phyloP scores from a whole-genome alignment of 2,113 vertebrate genomes.

The Lepisosteus oculatus region DNA sequence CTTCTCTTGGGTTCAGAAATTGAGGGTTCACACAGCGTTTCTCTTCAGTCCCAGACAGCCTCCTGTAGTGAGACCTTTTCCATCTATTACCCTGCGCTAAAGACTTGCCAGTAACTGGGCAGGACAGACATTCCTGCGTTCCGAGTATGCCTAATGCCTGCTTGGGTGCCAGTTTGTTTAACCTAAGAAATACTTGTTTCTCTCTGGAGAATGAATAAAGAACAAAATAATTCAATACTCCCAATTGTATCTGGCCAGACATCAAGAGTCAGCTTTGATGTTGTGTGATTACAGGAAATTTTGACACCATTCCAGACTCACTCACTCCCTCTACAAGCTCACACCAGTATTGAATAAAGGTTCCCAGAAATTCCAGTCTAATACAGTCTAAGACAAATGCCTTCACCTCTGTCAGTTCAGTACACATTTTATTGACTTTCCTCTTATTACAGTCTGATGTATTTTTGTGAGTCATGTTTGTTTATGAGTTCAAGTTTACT shows the following conservation, averaged over 20 bases:
- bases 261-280: conserved; percentile 33
- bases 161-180: not conserved
- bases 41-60: not conserved
- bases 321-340: conserved; percentile 43
- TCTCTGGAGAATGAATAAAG: conserved; percentile 28
- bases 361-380: too few species aligned
- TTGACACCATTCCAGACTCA: conserved; percentile 53
- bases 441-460: too few species aligned
- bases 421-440: too few species aligned
- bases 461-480: too few species aligned
- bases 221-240: conserved; percentile 25
- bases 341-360: conserved; percentile 15
- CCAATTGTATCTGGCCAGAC: conserved; percentile 42
- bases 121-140: not conserved
- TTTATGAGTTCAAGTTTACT: too few species aligned
- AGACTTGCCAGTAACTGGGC: not conserved
- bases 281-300: conserved; percentile 28
- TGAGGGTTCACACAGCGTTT: too few species aligned
- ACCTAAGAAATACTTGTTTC: not conserved
- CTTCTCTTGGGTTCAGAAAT: too few species aligned
- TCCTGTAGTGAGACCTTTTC: not conserved
- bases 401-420: too few species aligned
- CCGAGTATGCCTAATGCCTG: not conserved
- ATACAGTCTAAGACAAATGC: too few species aligned
- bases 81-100: not conserved